Evolutionary conservation across 2,113 vertebrate genomes (phyloP), one percentile per base, ranked within the genome.

Genomic region (Uria aalge): DNA sequence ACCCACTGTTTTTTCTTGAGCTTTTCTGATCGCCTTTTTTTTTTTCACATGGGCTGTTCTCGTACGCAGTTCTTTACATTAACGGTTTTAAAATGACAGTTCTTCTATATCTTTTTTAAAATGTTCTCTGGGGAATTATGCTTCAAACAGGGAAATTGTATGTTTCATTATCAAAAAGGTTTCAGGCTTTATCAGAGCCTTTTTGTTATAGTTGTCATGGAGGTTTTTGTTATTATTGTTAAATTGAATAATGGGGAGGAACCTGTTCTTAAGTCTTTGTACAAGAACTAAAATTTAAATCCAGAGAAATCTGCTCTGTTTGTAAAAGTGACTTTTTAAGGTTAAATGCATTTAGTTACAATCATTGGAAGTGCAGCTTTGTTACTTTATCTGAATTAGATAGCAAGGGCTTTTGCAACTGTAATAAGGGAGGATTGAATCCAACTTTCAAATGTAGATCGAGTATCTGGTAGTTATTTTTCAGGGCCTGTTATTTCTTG

Each of bases 181-280:
- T 93, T 73, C 85, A 69, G 73, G 88, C 90, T 85, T 91, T 90
- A 96, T 91, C 94, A 71, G 57, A 90, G 83, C 29, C 92, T 95
- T 91, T 94, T 96, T 97, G 96, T 95, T 96, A 78, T 4, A 95
- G 80, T 88, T 97, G 93, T 95, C 96, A 94, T 18, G 89, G 81
- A 96, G 86, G 78, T 92, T 95, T 97, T 95, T 91, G 92, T 96
- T 92, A 81, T 96, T 94, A 85, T 95, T 95, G 93, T 96, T 94
- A 94, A 97, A 94, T 83, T 95, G 94, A 97, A 95, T 95, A 95
- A 96, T 95, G 80, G 92, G 88, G 68, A 95, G 75, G 81, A 97
- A 86, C 85, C 77, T 84, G 62, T 84, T 94, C 95, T 75, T 62
- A 72, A 84, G 62, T 53, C 81, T 94, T 95, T 57, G 79, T 86